phyloP scores from a whole-genome alignment of 2,113 vertebrate genomes.

The Crotalus viridis region DNA sequence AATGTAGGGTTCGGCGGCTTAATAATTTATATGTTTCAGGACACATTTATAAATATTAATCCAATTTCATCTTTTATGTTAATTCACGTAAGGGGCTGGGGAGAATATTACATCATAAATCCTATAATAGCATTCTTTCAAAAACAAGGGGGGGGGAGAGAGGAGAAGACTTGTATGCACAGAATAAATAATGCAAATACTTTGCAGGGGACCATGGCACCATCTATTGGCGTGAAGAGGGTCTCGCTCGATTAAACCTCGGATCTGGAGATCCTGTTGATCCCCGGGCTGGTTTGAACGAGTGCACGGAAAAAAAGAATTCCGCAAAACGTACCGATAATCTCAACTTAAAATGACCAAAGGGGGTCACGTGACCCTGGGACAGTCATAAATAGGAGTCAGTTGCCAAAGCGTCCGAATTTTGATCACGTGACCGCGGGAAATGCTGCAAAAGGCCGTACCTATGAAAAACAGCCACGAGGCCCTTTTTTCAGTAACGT shows the following conservation, averaged over 20 bases:
- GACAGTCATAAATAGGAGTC: too few relatives aligned
- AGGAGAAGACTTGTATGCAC: constrained; percentile 6
- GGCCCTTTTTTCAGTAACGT: neutral
- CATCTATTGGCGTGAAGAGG: constrained; percentile 63
- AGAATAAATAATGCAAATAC: constrained; percentile 14
- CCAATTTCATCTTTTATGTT: constrained; percentile 37
- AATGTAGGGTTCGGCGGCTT: neutral
- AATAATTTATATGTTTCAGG: neutral
- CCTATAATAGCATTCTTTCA: constrained; percentile 10
- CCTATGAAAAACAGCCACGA: neutral
- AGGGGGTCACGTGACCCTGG: too few relatives aligned
- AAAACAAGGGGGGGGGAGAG: too few relatives aligned
- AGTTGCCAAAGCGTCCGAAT: too few relatives aligned
- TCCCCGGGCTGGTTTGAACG: neutral
- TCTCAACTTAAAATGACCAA: neutral
- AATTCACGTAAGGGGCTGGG: constrained; percentile 26
- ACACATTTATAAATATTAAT: constrained; percentile 41
- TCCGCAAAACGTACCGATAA: too few relatives aligned
- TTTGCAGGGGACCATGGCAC: constrained; percentile 57
- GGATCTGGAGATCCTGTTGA: neutral
- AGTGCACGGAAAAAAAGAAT: neutral
- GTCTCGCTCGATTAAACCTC: neutral
- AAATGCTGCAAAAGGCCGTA: neutral
- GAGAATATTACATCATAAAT: constrained; percentile 39
- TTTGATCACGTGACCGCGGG: neutral